Evolutionary conservation across 2,888 invertebrate genomes (phyloP).

Genomic region (Eledona agricola): DNA sequence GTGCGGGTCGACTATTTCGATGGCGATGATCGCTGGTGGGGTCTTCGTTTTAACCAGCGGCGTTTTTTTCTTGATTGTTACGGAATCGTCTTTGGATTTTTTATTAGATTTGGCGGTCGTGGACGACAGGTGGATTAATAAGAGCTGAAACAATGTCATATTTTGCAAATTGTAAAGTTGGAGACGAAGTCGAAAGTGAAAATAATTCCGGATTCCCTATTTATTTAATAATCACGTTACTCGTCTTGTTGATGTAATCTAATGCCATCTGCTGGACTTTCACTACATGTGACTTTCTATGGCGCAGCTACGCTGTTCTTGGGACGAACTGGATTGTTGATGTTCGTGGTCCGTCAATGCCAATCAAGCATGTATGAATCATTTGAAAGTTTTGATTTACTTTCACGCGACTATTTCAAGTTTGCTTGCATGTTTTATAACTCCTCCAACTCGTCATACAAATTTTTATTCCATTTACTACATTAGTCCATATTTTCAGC

Average conservation of each 20-base stretch:
- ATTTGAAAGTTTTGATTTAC: no score
- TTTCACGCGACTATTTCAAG: no score
- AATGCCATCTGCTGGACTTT: slow-evolving; percentile 37
- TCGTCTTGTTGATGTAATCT: slow-evolving; percentile 28
- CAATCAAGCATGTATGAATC: background rate
- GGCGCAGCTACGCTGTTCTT: slow-evolving; percentile 2
- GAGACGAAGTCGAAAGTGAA: slow-evolving; percentile 33
- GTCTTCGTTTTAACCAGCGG: slow-evolving; percentile 28
- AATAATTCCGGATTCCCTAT: slow-evolving; percentile 37
- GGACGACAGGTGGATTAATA: slow-evolving; percentile 1
- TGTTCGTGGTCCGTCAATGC: slow-evolving; percentile 7
- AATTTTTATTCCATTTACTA: no score
- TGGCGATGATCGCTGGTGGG: slow-evolving; percentile 68
- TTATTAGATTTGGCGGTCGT: slow-evolving; percentile 18
- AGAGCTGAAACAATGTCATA: slow-evolving; percentile 14
- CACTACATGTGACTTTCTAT: slow-evolving; percentile 33
- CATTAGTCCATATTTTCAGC: no score
- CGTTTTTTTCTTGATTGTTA: slow-evolving; percentile 30
- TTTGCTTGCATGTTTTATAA: no score
- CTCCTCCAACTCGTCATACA: no score
- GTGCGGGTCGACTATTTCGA: slow-evolving; percentile 69
- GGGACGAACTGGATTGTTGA: slow-evolving; percentile 6
- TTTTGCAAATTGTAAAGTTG: slow-evolving; percentile 1
- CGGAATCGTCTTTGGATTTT: slow-evolving; percentile 30
- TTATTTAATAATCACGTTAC: slow-evolving; percentile 31